Evolutionary conservation across 2,797 vertebrate genomes (phyloP).

Genomic region (Pipistrellus nathusii): DNA sequence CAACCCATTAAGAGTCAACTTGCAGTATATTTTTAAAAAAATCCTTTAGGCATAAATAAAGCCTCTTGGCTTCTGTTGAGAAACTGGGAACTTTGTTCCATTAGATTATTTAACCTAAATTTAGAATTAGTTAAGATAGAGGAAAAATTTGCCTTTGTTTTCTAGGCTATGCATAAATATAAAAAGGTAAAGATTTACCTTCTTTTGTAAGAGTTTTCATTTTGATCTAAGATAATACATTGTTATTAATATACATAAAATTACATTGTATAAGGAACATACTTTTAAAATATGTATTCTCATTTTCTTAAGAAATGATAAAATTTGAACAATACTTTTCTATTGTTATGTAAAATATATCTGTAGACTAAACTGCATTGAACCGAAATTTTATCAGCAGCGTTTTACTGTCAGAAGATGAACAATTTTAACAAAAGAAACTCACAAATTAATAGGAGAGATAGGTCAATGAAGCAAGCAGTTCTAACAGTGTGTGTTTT

Average conservation of each 20-base stretch:
- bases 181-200: slow-evolving; percentile 25
- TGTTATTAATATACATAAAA: not conserved
- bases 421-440: slow-evolving; percentile 39
- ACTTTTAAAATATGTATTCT: not conserved
- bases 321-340: not conserved
- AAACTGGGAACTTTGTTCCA: slow-evolving; percentile 25
- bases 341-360: not conserved
- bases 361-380: not conserved
- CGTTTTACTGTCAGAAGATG: not conserved
- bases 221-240: not conserved
- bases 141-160: slow-evolving; percentile 29
- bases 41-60: slow-evolving; percentile 66
- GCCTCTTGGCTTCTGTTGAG: slow-evolving; percentile 23
- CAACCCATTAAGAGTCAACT: slow-evolving; percentile 32
- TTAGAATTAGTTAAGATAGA: slow-evolving; percentile 58
- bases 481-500: not conserved
- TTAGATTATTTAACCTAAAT: slow-evolving; percentile 67
- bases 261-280: not conserved
- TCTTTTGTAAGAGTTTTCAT: slow-evolving; percentile 48
- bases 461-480: not conserved
- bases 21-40: not conserved
- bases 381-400: not conserved
- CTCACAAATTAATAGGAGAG: not conserved
- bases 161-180: not conserved
- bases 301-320: not conserved